A percentile compares a stretch with the other conserved stretches of the same genome.
These are phyloP conservation scores for Eilema sororculum DNA, from an alignment of 2,888 invertebrate species.

Conservation along the genomic window DNA sequence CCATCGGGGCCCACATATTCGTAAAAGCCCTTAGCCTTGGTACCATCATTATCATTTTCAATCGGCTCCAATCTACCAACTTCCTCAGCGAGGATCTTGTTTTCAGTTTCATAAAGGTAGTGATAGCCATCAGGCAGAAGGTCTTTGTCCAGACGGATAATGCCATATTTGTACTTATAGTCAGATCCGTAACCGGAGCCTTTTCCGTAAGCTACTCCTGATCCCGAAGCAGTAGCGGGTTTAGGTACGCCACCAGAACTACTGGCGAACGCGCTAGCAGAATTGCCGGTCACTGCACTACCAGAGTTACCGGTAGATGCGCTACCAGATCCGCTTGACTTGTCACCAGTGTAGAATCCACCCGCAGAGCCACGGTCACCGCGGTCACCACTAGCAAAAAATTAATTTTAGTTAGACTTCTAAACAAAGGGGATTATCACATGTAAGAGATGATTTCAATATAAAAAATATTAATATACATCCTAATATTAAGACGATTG, in stretches of 20 bases:
- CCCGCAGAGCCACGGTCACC: slow-evolving; percentile 60
- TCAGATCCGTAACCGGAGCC: slow-evolving; percentile 21
- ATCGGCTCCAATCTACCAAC: slow-evolving; percentile 73
- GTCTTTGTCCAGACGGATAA: slow-evolving; percentile 78
- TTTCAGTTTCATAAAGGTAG: slow-evolving; percentile 83
- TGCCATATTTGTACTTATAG: slow-evolving; percentile 77
- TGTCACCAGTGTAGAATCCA: slow-evolving; percentile 55
- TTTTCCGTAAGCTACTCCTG: slow-evolving; percentile 34
- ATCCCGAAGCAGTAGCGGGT: slow-evolving; percentile 16
- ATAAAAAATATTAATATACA: not conserved
- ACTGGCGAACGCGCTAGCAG: not conserved
- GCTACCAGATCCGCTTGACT: slow-evolving; percentile 32
- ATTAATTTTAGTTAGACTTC: slow-evolving; percentile 21
- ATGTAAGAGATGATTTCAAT: not conserved
- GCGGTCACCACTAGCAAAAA: slow-evolving; percentile 30
- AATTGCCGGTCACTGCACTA: not conserved
- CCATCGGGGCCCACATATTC: slow-evolving; percentile 80
- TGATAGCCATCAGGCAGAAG: slow-evolving; percentile 76
- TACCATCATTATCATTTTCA: slow-evolving; percentile 64
- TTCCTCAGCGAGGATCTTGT: slow-evolving; percentile 82
- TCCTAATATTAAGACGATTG: not conserved
- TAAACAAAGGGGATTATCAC: not conserved
- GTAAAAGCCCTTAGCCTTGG: slow-evolving; percentile 78
- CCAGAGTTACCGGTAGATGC: slow-evolving; percentile 1
- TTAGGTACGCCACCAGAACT: slow-evolving; percentile 18